phyloP scores from a whole-genome alignment of 2,113 vertebrate species.

The Poicephalus gulielmi region DNA sequence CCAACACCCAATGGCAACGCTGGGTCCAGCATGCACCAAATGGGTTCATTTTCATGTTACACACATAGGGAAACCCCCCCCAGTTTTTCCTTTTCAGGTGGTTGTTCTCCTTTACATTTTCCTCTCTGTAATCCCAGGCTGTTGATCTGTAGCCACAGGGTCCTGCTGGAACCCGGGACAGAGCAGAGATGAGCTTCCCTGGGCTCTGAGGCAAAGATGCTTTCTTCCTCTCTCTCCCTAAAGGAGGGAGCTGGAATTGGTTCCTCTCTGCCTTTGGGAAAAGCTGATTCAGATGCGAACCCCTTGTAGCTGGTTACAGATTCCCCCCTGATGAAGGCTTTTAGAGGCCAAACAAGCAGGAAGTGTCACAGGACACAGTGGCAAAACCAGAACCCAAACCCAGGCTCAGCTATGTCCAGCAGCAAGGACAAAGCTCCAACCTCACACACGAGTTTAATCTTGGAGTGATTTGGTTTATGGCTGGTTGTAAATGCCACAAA shows the following conservation, averaged over 20 bases:
- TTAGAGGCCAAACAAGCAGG: neutral
- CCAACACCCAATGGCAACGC: fast-evolving
- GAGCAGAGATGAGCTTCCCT: neutral
- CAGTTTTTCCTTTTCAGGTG: fast-evolving
- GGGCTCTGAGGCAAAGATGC: neutral
- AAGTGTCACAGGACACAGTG: neutral
- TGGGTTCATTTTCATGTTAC: fast-evolving
- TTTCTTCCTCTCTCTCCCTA: neutral
- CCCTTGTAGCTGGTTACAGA: neutral
- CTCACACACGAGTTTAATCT: neutral
- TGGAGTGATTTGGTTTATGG: neutral
- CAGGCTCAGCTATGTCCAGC: neutral
- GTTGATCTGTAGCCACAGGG: neutral
- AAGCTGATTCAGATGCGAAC: neutral
- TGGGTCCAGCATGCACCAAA: fast-evolving
- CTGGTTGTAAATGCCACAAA: neutral
- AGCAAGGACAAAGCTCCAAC: neutral
- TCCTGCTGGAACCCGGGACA: neutral
- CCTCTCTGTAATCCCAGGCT: neutral
- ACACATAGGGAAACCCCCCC: fast-evolving
- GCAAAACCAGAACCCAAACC: neutral
- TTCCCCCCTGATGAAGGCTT: neutral
- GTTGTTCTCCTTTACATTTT: neutral
- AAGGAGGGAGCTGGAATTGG: neutral
- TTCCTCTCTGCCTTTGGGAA: neutral